phyloP scores from a whole-genome alignment of 2,888 invertebrate genomes.

The Hirtodrosophila trivittata region DNA sequence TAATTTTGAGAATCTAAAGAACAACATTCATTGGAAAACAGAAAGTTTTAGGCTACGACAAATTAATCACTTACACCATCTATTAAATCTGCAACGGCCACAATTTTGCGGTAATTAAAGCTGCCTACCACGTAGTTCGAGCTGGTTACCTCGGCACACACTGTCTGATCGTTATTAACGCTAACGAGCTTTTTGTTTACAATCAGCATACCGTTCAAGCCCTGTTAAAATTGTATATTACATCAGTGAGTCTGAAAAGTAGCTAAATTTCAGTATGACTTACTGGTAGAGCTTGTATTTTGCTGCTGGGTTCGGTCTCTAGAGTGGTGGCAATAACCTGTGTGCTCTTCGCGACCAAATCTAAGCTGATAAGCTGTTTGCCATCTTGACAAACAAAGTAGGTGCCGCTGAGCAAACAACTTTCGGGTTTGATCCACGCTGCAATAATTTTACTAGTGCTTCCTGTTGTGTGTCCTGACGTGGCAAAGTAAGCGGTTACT shows the following conservation, averaged over 20 bases:
- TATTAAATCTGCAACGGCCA: conserved; percentile 82
- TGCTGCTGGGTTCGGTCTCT: conserved; percentile 81
- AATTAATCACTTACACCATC: conserved; percentile 81
- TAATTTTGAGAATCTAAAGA: conserved; percentile 74
- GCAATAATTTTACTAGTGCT: conserved; percentile 87
- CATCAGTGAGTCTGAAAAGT: neutral
- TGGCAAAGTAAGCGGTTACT: conserved; percentile 87
- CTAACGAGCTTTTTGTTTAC: conserved; percentile 79
- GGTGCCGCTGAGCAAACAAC: conserved; percentile 87
- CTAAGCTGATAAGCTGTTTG: conserved; percentile 86
- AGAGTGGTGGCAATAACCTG: conserved; percentile 82
- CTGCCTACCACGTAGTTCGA: conserved; percentile 74
- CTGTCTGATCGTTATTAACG: conserved; percentile 81
- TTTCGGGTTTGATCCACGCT: conserved; percentile 85
- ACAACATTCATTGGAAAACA: neutral
- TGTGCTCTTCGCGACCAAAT: conserved; percentile 86
- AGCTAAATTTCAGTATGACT: neutral
- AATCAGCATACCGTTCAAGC: conserved; percentile 83
- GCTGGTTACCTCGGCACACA: conserved; percentile 81
- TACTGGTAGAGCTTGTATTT: conserved; percentile 77
- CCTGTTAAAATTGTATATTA: conserved; percentile 55
- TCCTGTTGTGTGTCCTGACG: conserved; percentile 85
- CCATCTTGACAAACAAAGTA: conserved; percentile 88
- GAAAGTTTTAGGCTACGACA: neutral
- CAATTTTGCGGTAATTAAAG: conserved; percentile 80